These are phyloP conservation scores for Daboia siamensis DNA, from an alignment of 2,113 vertebrate genomes.

Conservation along the genomic window DNA sequence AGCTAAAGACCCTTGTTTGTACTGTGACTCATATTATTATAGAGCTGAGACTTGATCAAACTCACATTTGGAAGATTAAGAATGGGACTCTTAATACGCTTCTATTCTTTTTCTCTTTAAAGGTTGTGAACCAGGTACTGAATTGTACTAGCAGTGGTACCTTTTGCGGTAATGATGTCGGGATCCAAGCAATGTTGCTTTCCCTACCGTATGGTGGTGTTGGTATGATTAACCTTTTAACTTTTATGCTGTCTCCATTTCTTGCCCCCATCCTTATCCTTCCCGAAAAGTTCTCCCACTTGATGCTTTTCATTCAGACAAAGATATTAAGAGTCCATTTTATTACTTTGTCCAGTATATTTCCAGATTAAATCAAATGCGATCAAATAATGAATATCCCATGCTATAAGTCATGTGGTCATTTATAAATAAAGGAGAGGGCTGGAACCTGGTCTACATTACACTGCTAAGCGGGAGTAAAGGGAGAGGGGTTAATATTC, in stretches of 20 bases:
- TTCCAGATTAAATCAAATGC: neutral
- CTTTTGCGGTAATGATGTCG: slow-evolving; percentile 86
- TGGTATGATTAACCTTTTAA: slow-evolving; percentile 70
- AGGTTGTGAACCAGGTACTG: slow-evolving; percentile 75
- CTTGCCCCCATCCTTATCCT: neutral
- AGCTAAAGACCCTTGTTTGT: neutral
- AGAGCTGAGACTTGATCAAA: neutral
- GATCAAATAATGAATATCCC: neutral
- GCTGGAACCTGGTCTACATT: neutral
- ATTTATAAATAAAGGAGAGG: neutral
- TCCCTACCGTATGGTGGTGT: slow-evolving; percentile 85
- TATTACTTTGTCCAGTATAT: neutral
- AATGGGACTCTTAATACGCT: neutral
- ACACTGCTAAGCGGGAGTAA: neutral
- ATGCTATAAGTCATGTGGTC: neutral
- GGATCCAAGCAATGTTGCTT: slow-evolving; percentile 72
- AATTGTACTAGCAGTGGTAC: slow-evolving; percentile 82
- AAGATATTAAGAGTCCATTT: neutral
- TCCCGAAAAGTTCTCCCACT: neutral
- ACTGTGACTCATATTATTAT: neutral
- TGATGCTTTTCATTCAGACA: neutral
- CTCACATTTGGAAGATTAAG: neutral
- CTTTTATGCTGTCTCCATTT: neutral
- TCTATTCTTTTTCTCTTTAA: neutral
- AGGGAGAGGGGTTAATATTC: neutral